These are phyloP conservation scores for Epizoanthus ramosus DNA, from an alignment of 92 coral and sea anemone species.

Conservation along the genomic window DNA sequence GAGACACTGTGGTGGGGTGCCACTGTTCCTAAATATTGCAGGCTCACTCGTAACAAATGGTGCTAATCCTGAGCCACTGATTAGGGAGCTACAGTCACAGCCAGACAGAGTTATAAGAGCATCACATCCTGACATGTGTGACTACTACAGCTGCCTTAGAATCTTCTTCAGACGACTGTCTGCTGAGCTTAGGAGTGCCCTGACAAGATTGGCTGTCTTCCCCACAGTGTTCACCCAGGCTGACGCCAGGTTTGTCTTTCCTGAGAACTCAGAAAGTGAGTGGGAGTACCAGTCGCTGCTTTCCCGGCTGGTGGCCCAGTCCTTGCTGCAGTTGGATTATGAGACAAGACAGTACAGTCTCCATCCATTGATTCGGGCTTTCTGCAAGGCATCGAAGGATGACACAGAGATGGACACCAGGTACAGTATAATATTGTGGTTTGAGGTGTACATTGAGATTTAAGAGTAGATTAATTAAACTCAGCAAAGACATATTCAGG, in stretches of 20 bases:
- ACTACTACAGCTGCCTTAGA: conserved; percentile 32
- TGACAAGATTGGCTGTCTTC: conserved; percentile 64
- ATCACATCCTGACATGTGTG: conserved; percentile 23
- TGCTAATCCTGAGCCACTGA: conserved; percentile 29
- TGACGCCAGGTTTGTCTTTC: conserved; percentile 61
- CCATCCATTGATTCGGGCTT: conserved; percentile 75
- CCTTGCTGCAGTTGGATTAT: conserved; percentile 63
- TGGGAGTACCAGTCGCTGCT: conserved; percentile 27
- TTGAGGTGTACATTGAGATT: no score
- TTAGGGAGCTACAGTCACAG: conserved; percentile 42
- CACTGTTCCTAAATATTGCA: conserved; percentile 62
- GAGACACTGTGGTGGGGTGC: conserved; percentile 64
- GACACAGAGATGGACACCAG: conserved; percentile 25
- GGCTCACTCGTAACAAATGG: conserved; percentile 43
- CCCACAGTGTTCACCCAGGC: conserved; percentile 59
- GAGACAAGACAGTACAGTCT: conserved; percentile 54
- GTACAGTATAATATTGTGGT: neutral
- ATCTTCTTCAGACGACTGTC: conserved; percentile 59
- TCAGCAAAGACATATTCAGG: no score
- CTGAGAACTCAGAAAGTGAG: neutral
- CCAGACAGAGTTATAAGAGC: conserved; percentile 51
- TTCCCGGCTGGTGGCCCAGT: conserved; percentile 30
- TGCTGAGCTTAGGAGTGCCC: conserved; percentile 46
- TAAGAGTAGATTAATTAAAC: no score
- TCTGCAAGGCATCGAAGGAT: conserved; percentile 48